These are phyloP conservation scores for Psephotus haematonotus DNA, from an alignment of 2,113 vertebrate species.

Conservation along the genomic window DNA sequence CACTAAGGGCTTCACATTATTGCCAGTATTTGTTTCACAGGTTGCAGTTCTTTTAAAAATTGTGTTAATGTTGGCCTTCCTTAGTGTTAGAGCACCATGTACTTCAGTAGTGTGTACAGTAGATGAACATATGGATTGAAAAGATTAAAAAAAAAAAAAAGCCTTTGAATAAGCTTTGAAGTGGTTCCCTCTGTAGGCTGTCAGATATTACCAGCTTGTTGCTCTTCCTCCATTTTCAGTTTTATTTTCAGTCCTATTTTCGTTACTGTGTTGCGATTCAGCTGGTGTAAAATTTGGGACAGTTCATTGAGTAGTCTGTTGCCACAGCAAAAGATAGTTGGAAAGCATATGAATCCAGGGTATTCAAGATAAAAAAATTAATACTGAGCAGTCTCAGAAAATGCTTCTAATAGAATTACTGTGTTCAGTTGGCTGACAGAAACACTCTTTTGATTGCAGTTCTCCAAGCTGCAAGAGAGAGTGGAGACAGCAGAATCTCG, in stretches of 20 bases:
- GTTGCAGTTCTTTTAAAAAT: neutral
- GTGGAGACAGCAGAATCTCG: conserved; percentile 90
- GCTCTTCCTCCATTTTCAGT: neutral
- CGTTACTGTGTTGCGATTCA: neutral
- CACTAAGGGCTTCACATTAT: neutral
- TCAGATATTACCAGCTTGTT: neutral
- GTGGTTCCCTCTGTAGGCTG: neutral
- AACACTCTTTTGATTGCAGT: conserved; percentile 56
- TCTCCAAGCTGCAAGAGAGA: conserved; percentile 84
- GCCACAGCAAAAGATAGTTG: neutral
- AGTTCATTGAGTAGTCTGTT: neutral
- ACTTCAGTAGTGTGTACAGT: neutral
- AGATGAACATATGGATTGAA: neutral
- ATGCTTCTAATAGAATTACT: neutral
- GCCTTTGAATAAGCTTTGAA: neutral
- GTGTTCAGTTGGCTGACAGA: neutral
- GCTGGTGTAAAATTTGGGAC: neutral
- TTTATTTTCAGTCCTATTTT: neutral
- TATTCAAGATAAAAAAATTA: neutral
- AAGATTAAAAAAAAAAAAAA: neutral
- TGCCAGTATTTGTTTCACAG: neutral
- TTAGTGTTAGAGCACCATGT: neutral
- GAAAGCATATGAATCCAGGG: neutral
- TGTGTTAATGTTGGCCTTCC: neutral
- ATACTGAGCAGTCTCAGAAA: neutral